Evolutionary conservation across 2,113 vertebrate genomes (phyloP).

Genomic region (Furnarius figulus): DNA sequence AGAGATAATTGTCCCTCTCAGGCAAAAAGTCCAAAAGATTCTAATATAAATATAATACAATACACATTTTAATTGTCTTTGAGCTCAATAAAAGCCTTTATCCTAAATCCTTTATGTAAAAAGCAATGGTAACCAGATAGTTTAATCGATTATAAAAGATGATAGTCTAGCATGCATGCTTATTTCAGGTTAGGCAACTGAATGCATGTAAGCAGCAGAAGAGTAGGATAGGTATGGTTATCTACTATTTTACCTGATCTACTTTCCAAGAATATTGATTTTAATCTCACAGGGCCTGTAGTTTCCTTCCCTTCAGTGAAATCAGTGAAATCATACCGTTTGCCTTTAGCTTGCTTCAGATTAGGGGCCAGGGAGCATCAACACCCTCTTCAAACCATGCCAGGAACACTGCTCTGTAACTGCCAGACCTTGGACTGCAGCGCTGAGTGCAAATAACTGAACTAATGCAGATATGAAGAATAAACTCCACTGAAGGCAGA

Average conservation of each 20-base stretch:
- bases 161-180: neutral
- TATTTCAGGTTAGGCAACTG: neutral
- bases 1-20: neutral
- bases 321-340: neutral
- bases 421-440: neutral
- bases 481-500: neutral
- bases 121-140: neutral
- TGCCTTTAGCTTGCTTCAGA: neutral
- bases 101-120: neutral
- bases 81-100: neutral
- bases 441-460: neutral
- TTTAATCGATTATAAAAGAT: neutral
- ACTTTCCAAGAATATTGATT: neutral
- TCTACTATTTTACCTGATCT: neutral
- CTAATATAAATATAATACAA: neutral
- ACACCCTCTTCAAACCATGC: neutral
- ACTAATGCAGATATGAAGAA: neutral
- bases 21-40: neutral
- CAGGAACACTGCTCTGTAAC: neutral
- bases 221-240: neutral
- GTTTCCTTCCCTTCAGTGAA: neutral
- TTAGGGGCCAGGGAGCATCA: neutral
- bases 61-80: constrained; percentile 32
- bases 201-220: neutral
- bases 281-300: neutral